These are phyloP conservation scores for Phycodurus eques DNA, from an alignment of 2,113 vertebrate genomes.

Conservation along the genomic window DNA sequence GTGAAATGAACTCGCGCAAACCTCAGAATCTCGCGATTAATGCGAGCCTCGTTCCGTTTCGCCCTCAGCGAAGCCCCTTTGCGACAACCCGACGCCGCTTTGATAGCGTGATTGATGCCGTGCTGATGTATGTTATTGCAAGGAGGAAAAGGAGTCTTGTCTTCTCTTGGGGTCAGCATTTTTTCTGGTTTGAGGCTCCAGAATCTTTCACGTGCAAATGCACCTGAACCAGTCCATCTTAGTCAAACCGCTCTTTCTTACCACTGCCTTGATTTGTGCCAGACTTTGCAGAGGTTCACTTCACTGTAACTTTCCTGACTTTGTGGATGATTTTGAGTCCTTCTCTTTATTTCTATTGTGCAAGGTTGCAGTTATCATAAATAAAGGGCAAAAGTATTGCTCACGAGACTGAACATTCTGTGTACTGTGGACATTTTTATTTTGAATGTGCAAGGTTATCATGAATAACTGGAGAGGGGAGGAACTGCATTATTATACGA, in stretches of 20 bases:
- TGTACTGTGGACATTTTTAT: too few relatives aligned
- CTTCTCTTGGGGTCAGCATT: constrained; percentile 54
- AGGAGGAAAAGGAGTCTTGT: background rate
- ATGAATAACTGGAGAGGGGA: too few relatives aligned
- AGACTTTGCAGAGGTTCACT: too few relatives aligned
- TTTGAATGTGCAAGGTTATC: too few relatives aligned
- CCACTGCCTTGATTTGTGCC: background rate
- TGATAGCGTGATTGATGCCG: constrained; percentile 56
- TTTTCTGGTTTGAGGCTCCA: constrained; percentile 46
- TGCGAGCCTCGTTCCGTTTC: constrained; percentile 23
- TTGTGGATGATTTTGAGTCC: too few relatives aligned
- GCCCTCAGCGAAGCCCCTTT: constrained; percentile 33
- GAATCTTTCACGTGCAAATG: constrained; percentile 35
- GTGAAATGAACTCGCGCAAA: constrained; percentile 39
- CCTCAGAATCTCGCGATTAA: constrained; percentile 39
- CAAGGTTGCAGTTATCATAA: too few relatives aligned
- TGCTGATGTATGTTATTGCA: background rate
- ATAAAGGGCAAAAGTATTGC: too few relatives aligned
- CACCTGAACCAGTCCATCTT: background rate
- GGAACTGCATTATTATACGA: too few relatives aligned
- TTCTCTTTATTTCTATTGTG: too few relatives aligned
- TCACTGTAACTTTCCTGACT: too few relatives aligned
- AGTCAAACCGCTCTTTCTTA: background rate
- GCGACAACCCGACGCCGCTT: constrained; percentile 41
- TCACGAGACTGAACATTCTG: too few relatives aligned